A percentile compares a stretch with the other conserved stretches of the same genome.
Evolutionary conservation across 1,140 invertebrate species (phyloP).

Genomic region (Ooceraea biroi): DNA sequence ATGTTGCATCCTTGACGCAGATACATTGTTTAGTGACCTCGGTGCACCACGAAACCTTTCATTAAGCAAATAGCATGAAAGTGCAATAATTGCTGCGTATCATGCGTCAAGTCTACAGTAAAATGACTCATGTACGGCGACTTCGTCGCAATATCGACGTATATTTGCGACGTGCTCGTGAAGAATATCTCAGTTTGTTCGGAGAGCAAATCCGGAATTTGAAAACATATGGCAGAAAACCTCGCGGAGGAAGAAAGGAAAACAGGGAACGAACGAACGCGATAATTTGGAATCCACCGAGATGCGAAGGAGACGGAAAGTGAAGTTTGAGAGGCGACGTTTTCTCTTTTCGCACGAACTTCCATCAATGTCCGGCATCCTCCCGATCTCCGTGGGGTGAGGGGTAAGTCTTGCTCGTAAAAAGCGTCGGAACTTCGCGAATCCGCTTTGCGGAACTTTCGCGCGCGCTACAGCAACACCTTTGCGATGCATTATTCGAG

Average conservation of each 20-base stretch:
- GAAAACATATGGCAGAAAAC: no score
- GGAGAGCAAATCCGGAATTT: no score
- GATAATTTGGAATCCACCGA: slow-evolving; percentile 26
- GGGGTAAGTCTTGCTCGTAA: neutral
- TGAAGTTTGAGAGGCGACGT: neutral
- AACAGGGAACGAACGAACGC: neutral
- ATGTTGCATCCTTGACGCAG: neutral
- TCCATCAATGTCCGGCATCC: neutral
- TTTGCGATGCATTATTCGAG: slow-evolving; percentile 38
- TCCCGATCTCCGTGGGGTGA: neutral
- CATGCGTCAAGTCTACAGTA: neutral
- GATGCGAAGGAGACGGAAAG: slow-evolving; percentile 1
- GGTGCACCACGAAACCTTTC: neutral
- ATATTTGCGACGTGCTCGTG: neutral
- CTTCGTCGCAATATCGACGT: neutral
- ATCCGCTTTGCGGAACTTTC: slow-evolving; percentile 31
- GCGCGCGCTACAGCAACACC: neutral
- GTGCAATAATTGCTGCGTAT: slow-evolving; percentile 30
- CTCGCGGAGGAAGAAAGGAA: neutral
- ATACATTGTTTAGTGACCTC: neutral
- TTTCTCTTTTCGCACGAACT: neutral
- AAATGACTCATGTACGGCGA: neutral
- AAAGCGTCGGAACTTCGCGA: slow-evolving; percentile 11
- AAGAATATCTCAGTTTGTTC: no score
- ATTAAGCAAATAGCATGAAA: neutral